Evolutionary conservation across 2,888 invertebrate genomes (phyloP), one percentile per base, ranked within the genome.

Genomic region (Lymantria monacha): DNA sequence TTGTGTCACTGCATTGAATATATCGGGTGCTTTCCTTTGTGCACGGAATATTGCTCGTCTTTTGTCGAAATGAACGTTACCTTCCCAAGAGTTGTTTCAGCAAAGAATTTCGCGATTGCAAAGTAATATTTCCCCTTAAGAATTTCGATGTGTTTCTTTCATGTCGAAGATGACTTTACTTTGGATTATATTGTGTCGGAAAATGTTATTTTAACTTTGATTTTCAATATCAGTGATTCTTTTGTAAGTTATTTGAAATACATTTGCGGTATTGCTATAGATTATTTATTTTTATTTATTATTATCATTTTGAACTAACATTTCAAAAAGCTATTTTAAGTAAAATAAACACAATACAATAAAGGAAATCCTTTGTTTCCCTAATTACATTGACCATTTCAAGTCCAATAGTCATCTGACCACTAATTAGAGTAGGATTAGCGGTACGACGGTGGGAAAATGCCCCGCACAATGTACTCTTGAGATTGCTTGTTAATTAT

Each of bases 1-100:
- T 89, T 89, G 84, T 89, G 90, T 90, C 90, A 90, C 89, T 88
- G 88, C 91, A 89, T 89, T 88, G 89, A 90, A 90, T 90, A 90
- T 90, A 90, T 90, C 88, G 89, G 83, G 81, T 81, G 86, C 82
- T 84, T 81, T 83, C 89, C 90, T 90, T 90, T 90, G 90, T 90
- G 87, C 85, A 79, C 84, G 80, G 88, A 85, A 89, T 90, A 90
- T 89, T 89, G 90, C 88, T 88, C 85, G 85, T 88, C 89, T 85
- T 87, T 90, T 88, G 85, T 87, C 86, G 85, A 85, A 88, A 87
- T 87, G 88, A 89, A 88, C 86, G 87, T 85, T 83, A 85, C 88
- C 88, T 85, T 79, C 79, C 86, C 84, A 81, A 85, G 87, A 87
- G 87, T 89, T 90, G 90, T 90, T 90, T 88, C 89, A 85, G 78